These are phyloP conservation scores for Pelmatolapia mariae DNA, from an alignment of 2,113 vertebrate genomes.

Conservation along the genomic window DNA sequence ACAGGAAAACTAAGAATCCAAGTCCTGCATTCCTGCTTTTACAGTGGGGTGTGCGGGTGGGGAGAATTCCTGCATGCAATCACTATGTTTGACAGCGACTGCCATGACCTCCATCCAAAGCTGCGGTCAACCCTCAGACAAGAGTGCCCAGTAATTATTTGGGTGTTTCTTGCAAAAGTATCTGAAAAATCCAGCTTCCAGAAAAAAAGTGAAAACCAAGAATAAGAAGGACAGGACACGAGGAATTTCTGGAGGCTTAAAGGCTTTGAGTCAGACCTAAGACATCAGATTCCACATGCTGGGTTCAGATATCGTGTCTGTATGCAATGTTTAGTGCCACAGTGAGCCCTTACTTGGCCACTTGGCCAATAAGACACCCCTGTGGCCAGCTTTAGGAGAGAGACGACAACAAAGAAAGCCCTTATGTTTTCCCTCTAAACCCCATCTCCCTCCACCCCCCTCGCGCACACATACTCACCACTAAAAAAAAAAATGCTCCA, in stretches of 20 bases:
- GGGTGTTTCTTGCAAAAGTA: slow-evolving; percentile 47
- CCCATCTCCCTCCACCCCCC: neutral
- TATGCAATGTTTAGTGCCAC: slow-evolving; percentile 66
- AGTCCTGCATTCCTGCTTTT: slow-evolving; percentile 59
- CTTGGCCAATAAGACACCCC: slow-evolving; percentile 51
- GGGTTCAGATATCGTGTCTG: slow-evolving; percentile 68
- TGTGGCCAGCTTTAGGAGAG: slow-evolving; percentile 47
- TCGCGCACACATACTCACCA: slow-evolving; percentile 8
- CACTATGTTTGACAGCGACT: slow-evolving; percentile 53
- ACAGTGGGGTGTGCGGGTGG: slow-evolving; percentile 37
- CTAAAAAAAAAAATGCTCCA: slow-evolving; percentile 34
- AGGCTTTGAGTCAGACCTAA: slow-evolving; percentile 63
- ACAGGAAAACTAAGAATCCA: slow-evolving; percentile 60
- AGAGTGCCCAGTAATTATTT: slow-evolving; percentile 43
- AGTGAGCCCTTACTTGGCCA: slow-evolving; percentile 45
- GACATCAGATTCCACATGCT: slow-evolving; percentile 71
- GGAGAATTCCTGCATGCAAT: slow-evolving; percentile 55
- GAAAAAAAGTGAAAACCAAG: slow-evolving; percentile 37
- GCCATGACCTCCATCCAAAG: slow-evolving; percentile 48
- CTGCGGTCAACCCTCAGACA: slow-evolving; percentile 34
- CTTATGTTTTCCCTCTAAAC: slow-evolving; percentile 64
- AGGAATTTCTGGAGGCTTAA: slow-evolving; percentile 47
- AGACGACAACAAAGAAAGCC: slow-evolving; percentile 63
- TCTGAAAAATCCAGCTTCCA: slow-evolving; percentile 14
- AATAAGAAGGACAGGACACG: slow-evolving; percentile 19